phyloP scores from a whole-genome alignment of 2,113 vertebrate genomes.

The Burhinus oedicnemus region DNA sequence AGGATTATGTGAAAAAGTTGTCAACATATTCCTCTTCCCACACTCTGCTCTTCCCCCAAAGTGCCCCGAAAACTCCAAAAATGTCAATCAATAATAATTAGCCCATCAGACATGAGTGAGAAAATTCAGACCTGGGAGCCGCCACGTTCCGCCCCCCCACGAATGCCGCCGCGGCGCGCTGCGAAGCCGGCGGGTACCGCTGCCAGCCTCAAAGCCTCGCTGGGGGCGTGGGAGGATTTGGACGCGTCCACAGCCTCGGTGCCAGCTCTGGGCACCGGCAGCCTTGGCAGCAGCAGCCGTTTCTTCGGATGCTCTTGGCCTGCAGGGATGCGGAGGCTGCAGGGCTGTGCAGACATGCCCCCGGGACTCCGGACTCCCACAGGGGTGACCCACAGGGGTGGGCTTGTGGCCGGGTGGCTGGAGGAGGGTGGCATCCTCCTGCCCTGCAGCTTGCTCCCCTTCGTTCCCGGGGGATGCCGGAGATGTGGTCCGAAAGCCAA shows the following conservation, averaged over 20 bases:
- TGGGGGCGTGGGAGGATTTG: constrained; percentile 29
- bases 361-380: rapidly evolving
- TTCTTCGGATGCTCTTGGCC: background rate
- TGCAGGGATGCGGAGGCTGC: rapidly evolving
- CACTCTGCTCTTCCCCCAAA: constrained; percentile 18
- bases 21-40: constrained; percentile 69
- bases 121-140: background rate
- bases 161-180: rapidly evolving
- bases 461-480: rapidly evolving
- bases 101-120: background rate
- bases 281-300: background rate
- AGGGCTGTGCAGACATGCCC: rapidly evolving
- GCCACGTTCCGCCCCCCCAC: rapidly evolving
- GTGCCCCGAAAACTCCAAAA: constrained; percentile 33
- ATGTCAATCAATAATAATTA: constrained; percentile 59
- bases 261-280: constrained; percentile 18
- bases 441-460: background rate
- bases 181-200: background rate
- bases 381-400: rapidly evolving
- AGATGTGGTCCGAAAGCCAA: background rate
- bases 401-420: rapidly evolving
- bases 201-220: background rate
- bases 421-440: background rate
- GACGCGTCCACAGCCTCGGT: rapidly evolving
- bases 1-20: constrained; percentile 65